Conservation (phyloP, 2,888 invertebrate species). For the Diabrotica balteata region DNA sequence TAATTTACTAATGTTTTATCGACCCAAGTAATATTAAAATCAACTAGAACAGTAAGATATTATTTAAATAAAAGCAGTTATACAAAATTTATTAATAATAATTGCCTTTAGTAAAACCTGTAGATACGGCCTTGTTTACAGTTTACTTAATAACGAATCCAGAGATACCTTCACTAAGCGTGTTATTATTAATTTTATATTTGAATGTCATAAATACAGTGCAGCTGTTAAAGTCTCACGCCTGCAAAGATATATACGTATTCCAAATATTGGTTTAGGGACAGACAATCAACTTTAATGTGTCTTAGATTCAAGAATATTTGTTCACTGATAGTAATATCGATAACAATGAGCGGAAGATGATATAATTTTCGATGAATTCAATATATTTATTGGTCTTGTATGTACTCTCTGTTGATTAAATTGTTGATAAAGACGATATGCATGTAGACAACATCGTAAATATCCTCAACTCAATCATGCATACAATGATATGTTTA, state of each 20-base stretch:
- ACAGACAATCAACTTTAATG: slow-evolving; percentile 48
- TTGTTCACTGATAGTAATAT: slow-evolving; percentile 48
- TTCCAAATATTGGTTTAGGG: slow-evolving; percentile 52
- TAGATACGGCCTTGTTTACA: slow-evolving; percentile 13
- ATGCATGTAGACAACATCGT: slow-evolving; percentile 17
- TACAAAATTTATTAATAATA: no score
- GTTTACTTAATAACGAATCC: slow-evolving; percentile 44
- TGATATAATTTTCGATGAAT: slow-evolving; percentile 43
- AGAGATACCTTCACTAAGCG: slow-evolving; percentile 39
- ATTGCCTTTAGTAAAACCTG: no score
- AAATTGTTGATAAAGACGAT: slow-evolving; percentile 23
- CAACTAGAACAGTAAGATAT: no score
- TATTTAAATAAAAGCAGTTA: no score
- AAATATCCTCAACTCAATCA: slow-evolving; percentile 8
- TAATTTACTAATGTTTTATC: no score
- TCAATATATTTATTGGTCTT: slow-evolving; percentile 34
- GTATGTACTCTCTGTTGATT: slow-evolving; percentile 21
- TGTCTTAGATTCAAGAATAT: slow-evolving; percentile 47
- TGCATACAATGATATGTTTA: not conserved
- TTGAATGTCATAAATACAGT: slow-evolving; percentile 48
- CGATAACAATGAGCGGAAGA: slow-evolving; percentile 46
- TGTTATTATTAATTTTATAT: slow-evolving; percentile 46
- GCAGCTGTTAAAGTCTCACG: slow-evolving; percentile 50
- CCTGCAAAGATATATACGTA: slow-evolving; percentile 46
- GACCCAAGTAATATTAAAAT: no score